Evolutionary conservation across 2,797 vertebrate genomes (phyloP).

Genomic region (Sphenopsis melanotis): DNA sequence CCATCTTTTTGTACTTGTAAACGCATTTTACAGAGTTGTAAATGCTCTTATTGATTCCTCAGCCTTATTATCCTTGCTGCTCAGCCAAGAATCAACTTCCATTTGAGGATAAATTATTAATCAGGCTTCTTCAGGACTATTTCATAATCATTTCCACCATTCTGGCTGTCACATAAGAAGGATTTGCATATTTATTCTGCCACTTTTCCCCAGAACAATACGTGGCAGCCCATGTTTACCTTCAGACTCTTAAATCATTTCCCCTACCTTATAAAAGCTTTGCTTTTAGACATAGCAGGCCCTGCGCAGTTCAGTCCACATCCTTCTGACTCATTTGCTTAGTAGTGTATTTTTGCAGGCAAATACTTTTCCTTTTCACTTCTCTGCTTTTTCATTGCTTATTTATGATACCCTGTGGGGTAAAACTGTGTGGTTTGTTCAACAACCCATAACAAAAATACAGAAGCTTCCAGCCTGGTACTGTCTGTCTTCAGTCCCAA

Average conservation of each 20-base stretch:
- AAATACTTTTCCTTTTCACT: conserved; percentile 35
- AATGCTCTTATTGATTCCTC: conserved; percentile 64
- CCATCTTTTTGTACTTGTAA: conserved; percentile 59
- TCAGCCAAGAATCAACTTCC: conserved; percentile 58
- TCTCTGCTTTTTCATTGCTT: conserved; percentile 52
- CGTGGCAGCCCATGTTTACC: conserved; percentile 9
- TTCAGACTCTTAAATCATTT: conserved; percentile 48
- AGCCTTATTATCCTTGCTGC: conserved; percentile 52
- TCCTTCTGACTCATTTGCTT: conserved; percentile 40
- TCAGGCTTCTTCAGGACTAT: conserved; percentile 55
- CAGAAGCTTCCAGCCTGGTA: conserved; percentile 20
- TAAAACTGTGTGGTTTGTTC: conserved; percentile 57
- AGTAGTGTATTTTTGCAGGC: conserved; percentile 29
- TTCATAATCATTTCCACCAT: conserved; percentile 55
- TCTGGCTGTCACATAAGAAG: conserved; percentile 60
- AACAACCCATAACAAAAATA: conserved; percentile 51
- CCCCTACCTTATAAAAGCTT: neutral
- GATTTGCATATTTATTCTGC: conserved; percentile 64
- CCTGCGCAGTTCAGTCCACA: neutral
- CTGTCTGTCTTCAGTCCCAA: neutral
- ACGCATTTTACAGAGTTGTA: conserved; percentile 61
- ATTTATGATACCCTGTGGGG: conserved; percentile 60
- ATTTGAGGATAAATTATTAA: conserved; percentile 70
- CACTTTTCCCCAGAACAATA: conserved; percentile 58
- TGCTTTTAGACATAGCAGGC: neutral